Evolutionary conservation across 2,797 vertebrate species (phyloP), one percentile per base, ranked within the genome.

Genomic region (Catostomus latipinnis): DNA sequence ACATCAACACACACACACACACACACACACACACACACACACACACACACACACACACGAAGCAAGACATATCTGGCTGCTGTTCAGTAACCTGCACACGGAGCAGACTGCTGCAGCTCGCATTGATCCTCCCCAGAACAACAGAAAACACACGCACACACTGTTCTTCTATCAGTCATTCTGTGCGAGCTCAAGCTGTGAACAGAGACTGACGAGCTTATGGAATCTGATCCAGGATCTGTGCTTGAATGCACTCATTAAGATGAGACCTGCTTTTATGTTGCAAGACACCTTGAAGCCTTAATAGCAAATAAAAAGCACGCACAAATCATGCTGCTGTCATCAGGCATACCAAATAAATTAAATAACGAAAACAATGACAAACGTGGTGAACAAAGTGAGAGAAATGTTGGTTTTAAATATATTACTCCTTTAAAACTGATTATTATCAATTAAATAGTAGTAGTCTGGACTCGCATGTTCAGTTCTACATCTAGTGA

Each of bases 21-120:
- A 52, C 61, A 60, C 22, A 73, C 78, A 50, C 65, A 73, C 76
- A 63, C 58, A 78, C 76, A 63, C 76, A 63, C 57, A 71, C 58
- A 56, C 69, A 62, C 68, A 48, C 76, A 65, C 68, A 72, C 50
- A 66, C 67, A 81, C 50, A 82, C 87, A 87, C 87, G 81, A 61
- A 66, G 70, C 34, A 80, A 83, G 82, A 81, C 72, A 66, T 83
- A 77, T 82, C 71, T 90, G 84, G 85, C 82, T 86, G 88, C 92
- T 91, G 89, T 89, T 93, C 92, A 91, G 89, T 92, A 93, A 90
- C 90, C 92, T 83, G 88, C 91, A 93, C 93, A 93, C 91, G 89
- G 89, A 92, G 88, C 83, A 90, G 89, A 87, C 89, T 90, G 87
- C 89, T 88, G 89, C 91, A 92, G 89, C 85, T 90, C 88, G 86